A percentile compares a stretch with the other conserved stretches of the same genome.
These are phyloP conservation scores for Onchidella celtica DNA, from an alignment of 2,888 invertebrate genomes.

Conservation along the genomic window DNA sequence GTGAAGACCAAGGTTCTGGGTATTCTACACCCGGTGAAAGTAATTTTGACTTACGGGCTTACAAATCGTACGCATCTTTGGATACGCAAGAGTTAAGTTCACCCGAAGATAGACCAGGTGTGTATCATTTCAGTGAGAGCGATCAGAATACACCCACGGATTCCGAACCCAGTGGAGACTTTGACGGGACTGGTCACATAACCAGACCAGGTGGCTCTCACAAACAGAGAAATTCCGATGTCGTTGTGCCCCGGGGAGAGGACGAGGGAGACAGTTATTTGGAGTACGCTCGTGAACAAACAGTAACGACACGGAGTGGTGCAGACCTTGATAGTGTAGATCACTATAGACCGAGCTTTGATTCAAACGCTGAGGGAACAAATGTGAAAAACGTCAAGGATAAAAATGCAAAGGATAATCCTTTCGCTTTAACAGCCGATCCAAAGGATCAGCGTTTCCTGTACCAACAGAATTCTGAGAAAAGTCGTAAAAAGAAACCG, in stretches of 20 bases:
- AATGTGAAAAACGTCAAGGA: too few relatives aligned
- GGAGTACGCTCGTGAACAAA: too few relatives aligned
- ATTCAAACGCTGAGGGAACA: too few relatives aligned
- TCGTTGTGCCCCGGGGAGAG: too few relatives aligned
- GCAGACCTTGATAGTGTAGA: background rate
- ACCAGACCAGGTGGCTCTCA: background rate
- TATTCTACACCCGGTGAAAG: background rate
- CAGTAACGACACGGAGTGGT: too few relatives aligned
- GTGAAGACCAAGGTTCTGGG: background rate
- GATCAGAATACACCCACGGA: background rate
- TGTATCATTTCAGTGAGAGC: background rate
- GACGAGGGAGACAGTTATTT: too few relatives aligned
- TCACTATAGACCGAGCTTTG: background rate
- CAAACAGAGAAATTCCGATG: background rate
- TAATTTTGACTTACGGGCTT: background rate
- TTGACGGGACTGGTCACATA: background rate
- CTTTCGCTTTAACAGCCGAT: background rate
- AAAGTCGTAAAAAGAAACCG: background rate
- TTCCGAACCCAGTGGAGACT: background rate
- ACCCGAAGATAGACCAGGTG: background rate
- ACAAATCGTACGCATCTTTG: slow-evolving; percentile 11
- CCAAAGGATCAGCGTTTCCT: background rate
- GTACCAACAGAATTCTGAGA: background rate
- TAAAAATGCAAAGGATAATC: too few relatives aligned
- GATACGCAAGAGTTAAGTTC: background rate